Evolutionary conservation across 2,888 invertebrate species (phyloP), one percentile per base, ranked within the genome.

Genomic region (Pandemis cinnamomeana): DNA sequence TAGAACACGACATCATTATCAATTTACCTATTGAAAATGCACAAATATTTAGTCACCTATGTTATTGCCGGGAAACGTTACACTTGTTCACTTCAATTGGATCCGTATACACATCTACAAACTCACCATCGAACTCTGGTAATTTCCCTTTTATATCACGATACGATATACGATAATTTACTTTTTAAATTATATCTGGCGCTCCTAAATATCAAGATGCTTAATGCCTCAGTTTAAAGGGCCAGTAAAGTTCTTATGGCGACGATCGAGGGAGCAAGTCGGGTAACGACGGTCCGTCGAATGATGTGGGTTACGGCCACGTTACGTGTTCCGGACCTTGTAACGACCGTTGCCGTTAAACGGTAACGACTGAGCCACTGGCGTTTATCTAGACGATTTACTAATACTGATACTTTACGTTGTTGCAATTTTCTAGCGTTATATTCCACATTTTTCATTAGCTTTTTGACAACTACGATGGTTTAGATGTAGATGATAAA

Each of bases 181-280:
- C 60, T 61, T 53, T 53, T 8, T 41, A 15, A 41, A n/a, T 36
- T n/a, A 6, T 62, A 46, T 63, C 46, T 36, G 62, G 36, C 11
- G 42, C 61, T 74, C 67, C 51, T 41, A 72, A 74, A 66, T 15
- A 46, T 42, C 41, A 72, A 75, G 68, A 71, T 42, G 61, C n/a
- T 60, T 73, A 72, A 72, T 64, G 58, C 71, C 71, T 70, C 69
- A 75, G 79, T 82, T 84, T 84, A 81, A 84, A 85, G 83, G 83
- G 78, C 83, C 83, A 86, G 86, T 87, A 89, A 89, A 87, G 86
- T 77, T 82, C 84, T 88, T 88, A 89, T 83, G 82, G 82, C 83
- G 75, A 82, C 84, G 86, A 89, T 90, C 84, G 87, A 86, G 84
- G 81, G 82, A 80, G 83, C 80, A 84, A 82, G 84, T 80, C 78